A percentile compares a stretch with the other conserved stretches of the same genome.
Evolutionary conservation across 2,888 invertebrate species (phyloP).

Genomic region (Halocaridina rubra): DNA sequence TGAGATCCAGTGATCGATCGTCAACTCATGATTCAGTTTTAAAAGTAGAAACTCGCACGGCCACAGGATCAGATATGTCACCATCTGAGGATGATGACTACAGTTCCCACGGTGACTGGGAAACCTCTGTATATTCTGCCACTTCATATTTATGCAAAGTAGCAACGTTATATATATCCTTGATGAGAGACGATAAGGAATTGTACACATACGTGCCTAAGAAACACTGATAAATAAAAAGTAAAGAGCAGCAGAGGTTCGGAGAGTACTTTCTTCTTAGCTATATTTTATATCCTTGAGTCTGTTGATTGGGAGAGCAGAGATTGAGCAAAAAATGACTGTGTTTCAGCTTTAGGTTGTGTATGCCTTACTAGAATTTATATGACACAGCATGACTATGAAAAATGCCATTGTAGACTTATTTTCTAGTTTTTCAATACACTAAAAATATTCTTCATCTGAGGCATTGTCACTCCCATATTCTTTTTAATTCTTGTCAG

Average conservation of each 20-base stretch:
- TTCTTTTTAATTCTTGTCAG: too few relatives aligned
- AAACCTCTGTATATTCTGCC: constrained; percentile 1
- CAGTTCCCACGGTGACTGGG: constrained; percentile 63
- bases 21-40: constrained; percentile 89
- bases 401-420: too few relatives aligned
- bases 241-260: background rate
- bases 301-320: too few relatives aligned
- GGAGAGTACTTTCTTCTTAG: too few relatives aligned
- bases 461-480: too few relatives aligned
- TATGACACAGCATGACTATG: too few relatives aligned
- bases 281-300: too few relatives aligned
- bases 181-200: background rate
- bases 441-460: too few relatives aligned
- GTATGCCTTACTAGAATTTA: too few relatives aligned
- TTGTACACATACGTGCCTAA: background rate
- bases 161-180: background rate
- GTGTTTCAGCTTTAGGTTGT: too few relatives aligned
- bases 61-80: constrained; percentile 76
- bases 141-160: background rate
- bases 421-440: too few relatives aligned
- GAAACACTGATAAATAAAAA: background rate
- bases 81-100: constrained; percentile 67
- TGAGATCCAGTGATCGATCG: constrained; percentile 80
- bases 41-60: constrained; percentile 87
- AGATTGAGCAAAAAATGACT: too few relatives aligned